phyloP scores from a whole-genome alignment of 2,888 invertebrate species.

The Anorthoa munda region DNA sequence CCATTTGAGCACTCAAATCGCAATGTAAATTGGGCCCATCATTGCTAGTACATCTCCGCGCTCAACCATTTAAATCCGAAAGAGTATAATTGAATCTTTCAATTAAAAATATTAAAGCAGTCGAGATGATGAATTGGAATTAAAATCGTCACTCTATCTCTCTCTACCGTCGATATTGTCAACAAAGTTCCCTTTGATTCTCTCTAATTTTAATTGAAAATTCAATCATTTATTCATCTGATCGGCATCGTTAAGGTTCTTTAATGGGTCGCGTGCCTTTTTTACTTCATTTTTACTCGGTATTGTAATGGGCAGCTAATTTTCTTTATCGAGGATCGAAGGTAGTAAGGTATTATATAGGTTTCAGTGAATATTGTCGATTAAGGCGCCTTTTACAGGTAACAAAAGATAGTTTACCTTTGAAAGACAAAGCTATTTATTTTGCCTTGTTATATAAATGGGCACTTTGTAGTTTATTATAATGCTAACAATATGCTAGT shows the following conservation, averaged over 20 bases:
- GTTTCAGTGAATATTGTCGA: conserved; percentile 42
- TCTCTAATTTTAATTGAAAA: conserved; percentile 89
- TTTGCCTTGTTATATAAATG: conserved; percentile 29
- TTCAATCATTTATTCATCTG: conserved; percentile 90
- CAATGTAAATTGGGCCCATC: conserved; percentile 50
- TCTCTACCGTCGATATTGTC: conserved; percentile 77
- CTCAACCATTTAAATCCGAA: conserved; percentile 41
- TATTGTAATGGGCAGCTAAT: conserved; percentile 82
- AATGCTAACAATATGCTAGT: not conserved
- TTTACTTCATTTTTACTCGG: conserved; percentile 81
- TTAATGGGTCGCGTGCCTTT: conserved; percentile 84
- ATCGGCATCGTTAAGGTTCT: conserved; percentile 85
- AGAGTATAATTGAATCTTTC: conserved; percentile 55
- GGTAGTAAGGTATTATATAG: conserved; percentile 57
- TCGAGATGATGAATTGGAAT: conserved; percentile 39
- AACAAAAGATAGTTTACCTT: conserved; percentile 46
- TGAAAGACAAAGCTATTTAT: conserved; percentile 36
- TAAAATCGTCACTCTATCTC: conserved; percentile 72
- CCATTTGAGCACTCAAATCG: conserved; percentile 36
- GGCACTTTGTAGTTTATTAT: conserved; percentile 11
- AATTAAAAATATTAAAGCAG: conserved; percentile 57
- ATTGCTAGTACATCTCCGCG: conserved; percentile 39
- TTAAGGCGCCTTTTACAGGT: conserved; percentile 22
- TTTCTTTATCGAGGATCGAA: conserved; percentile 77
- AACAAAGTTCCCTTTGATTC: conserved; percentile 81